Evolutionary conservation across 1,140 invertebrate genomes (phyloP), one percentile per base, ranked within the genome.

Genomic region (Brachionus plicatilis): DNA sequence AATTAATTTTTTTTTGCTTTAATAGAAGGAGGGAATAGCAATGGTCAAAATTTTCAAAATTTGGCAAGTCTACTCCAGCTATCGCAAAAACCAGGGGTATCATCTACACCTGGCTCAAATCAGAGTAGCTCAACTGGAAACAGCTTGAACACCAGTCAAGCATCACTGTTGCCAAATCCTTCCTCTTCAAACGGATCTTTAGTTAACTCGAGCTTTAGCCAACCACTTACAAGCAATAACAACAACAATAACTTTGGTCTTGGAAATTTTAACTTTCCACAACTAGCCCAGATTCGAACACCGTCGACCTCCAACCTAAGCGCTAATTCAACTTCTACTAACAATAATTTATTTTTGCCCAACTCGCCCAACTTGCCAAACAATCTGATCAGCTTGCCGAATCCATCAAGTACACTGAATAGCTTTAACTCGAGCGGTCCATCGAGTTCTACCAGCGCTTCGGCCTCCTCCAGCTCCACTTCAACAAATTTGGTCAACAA

Each of bases 221-320:
- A 79, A 79, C n/a, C 75, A 9, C 50, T 53, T 8, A 6, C 27
- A 8, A 79, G 50, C 37, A 79, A 79, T 50, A 79, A 60, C 53
- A 80, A 80, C 78, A 80, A 80, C 41, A 80, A 79, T 43, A 79
- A 65, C 33, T 60, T 60, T 37, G 56, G 56, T 12, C 24, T 60
- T 24, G 56, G 50, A 27, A 80, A 60, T 65, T 60, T 60, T 20
- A 80, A 41, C 17, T 80, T 60, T 80, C 17, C 14, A 11, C 14
- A 37, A 80, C 41, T 60, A 14, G 37, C 20, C 8, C 50, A 80
- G 29, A 37, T 56, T 80, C 8, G 20, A 60, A 80, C 56, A 37
- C 33, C 45, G 3, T 41, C 56, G 20, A 56, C 50, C 1, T 9
- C 50, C 17, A 80, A 80, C 17, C 12, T 24, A 43, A 65, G 43